Evolutionary conservation across 2,113 vertebrate genomes (phyloP).

Genomic region (Nycticorax nycticorax): DNA sequence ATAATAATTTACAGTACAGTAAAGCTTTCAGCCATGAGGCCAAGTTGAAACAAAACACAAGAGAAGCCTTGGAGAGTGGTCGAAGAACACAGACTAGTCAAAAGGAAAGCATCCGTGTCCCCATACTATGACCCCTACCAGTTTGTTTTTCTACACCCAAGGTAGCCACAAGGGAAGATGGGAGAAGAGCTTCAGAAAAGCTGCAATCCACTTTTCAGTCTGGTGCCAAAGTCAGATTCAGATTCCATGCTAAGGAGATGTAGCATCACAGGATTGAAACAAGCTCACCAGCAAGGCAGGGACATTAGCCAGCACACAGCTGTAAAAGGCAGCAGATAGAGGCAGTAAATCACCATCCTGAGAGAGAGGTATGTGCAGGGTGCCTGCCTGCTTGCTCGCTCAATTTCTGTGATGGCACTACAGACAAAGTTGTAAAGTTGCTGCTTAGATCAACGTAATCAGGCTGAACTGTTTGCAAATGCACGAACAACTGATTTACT

Average conservation of each 20-base stretch:
- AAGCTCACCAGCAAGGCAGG: neutral
- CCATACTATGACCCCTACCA: neutral
- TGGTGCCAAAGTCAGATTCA: neutral
- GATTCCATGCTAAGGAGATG: neutral
- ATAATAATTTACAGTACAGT: neutral
- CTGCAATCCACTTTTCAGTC: neutral
- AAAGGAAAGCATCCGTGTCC: neutral
- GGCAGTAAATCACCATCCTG: neutral
- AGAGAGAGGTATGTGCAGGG: neutral
- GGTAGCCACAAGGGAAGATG: neutral
- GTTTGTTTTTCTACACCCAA: neutral
- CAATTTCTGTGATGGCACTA: neutral
- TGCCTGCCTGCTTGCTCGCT: neutral
- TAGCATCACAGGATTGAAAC: neutral
- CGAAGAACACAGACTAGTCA: neutral
- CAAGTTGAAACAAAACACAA: slow-evolving; percentile 1
- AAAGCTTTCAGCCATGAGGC: neutral
- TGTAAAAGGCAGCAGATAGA: slow-evolving; percentile 42
- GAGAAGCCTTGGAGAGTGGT: neutral
- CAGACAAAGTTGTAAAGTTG: slow-evolving; percentile 39
- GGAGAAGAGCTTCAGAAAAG: neutral
- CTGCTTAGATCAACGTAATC: slow-evolving; percentile 3
- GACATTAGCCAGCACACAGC: slow-evolving; percentile 38
- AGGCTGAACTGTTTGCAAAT: neutral
- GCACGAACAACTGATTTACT: neutral